phyloP scores from a whole-genome alignment of 2,797 vertebrate species.

The Varecia variegata region DNA sequence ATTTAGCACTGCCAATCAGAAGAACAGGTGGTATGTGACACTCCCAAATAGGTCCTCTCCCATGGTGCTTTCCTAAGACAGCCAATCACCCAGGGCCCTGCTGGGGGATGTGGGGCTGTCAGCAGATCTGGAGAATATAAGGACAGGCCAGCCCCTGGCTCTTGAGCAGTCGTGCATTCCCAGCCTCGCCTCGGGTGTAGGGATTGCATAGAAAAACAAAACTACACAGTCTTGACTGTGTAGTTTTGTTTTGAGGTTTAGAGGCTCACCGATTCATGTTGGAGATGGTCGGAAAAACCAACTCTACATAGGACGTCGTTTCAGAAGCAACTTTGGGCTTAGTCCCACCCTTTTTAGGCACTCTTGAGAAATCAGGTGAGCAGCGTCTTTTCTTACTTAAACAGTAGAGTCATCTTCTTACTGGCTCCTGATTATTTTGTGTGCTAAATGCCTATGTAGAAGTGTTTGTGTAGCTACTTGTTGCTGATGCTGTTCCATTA shows the following conservation, averaged over 20 bases:
- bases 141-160: slow-evolving; percentile 88
- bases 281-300: slow-evolving; percentile 91
- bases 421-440: not conserved
- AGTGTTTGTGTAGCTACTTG: not conserved
- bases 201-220: slow-evolving; percentile 96
- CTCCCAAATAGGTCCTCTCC: slow-evolving; percentile 84
- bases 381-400: slow-evolving; percentile 74
- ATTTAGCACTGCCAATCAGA: slow-evolving; percentile 84
- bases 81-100: slow-evolving; percentile 86
- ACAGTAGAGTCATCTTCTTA: not conserved
- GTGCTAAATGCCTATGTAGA: not conserved
- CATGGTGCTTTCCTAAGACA: slow-evolving; percentile 79
- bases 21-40: slow-evolving; percentile 84
- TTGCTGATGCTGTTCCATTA: not conserved
- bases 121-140: slow-evolving; percentile 87
- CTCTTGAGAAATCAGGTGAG: slow-evolving; percentile 94
- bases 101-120: slow-evolving; percentile 83
- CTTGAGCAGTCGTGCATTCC: slow-evolving; percentile 99
- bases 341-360: slow-evolving; percentile 91
- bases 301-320: slow-evolving; percentile 92
- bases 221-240: slow-evolving; percentile 92
- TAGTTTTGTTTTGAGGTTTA: slow-evolving; percentile 93
- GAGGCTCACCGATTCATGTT: slow-evolving; percentile 93
- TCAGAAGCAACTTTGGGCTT: slow-evolving; percentile 90
- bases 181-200: slow-evolving; percentile 99